Evolutionary conservation across 2,888 invertebrate genomes (phyloP).

Genomic region (Drosophila histrio): DNA sequence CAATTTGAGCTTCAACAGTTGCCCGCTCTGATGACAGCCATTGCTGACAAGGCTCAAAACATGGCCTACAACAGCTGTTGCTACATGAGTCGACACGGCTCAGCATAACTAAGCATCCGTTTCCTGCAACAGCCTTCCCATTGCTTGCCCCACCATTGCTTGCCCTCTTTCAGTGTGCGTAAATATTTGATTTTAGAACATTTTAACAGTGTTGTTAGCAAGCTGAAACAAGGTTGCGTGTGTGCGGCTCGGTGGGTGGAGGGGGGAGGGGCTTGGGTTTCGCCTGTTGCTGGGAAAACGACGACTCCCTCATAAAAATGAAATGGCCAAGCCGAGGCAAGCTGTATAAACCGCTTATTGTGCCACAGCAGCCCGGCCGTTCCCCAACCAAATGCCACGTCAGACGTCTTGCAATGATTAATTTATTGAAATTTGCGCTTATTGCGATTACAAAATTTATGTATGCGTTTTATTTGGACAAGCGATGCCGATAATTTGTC

Average conservation of each 20-base stretch:
- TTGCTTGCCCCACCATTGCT: neutral
- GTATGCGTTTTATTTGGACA: constrained; percentile 67
- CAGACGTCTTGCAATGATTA: constrained; percentile 67
- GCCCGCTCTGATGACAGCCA: constrained; percentile 7
- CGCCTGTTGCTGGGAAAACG: constrained; percentile 57
- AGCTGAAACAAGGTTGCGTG: neutral
- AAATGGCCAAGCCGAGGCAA: constrained; percentile 11
- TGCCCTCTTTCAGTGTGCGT: constrained; percentile 26
- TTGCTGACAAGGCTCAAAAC: constrained; percentile 57
- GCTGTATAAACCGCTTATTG: constrained; percentile 55
- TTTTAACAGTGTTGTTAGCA: constrained; percentile 34
- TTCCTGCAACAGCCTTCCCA: neutral
- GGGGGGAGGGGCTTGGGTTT: neutral
- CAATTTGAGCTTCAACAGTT: constrained; percentile 32
- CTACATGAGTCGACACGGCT: constrained; percentile 73
- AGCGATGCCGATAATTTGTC: constrained; percentile 78
- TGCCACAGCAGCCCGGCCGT: constrained; percentile 5
- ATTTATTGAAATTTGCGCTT: constrained; percentile 77
- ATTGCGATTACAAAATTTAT: constrained; percentile 73
- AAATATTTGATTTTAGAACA: constrained; percentile 68
- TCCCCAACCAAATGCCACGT: constrained; percentile 7
- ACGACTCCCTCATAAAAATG: constrained; percentile 13
- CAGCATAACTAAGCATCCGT: constrained; percentile 31
- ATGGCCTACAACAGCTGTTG: constrained; percentile 75
- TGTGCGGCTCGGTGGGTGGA: neutral